Conservation (phyloP, 2,113 vertebrate genomes). For the Rynchops niger region DNA sequence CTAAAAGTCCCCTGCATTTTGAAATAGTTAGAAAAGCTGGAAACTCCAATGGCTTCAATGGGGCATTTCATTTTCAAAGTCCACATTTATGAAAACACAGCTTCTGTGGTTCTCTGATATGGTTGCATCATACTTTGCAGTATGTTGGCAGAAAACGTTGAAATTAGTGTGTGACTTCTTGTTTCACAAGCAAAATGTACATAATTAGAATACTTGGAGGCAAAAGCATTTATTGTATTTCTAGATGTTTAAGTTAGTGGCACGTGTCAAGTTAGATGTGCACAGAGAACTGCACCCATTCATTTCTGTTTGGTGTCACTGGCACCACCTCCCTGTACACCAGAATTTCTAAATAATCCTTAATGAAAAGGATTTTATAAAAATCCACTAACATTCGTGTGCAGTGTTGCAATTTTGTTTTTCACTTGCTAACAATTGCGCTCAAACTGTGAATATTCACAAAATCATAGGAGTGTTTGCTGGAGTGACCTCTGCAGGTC, state of each 20-base stretch:
- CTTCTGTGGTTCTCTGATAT: constrained; percentile 6
- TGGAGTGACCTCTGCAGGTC: not conserved
- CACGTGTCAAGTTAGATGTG: not conserved
- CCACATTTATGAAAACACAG: not conserved
- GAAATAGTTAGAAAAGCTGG: not conserved
- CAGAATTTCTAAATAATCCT: not conserved
- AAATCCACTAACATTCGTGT: not conserved
- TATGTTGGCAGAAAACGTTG: not conserved
- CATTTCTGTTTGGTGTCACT: not conserved
- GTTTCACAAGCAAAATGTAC: not conserved
- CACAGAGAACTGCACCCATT: not conserved
- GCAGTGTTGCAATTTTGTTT: not conserved
- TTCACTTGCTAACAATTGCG: not conserved
- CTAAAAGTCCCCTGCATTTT: not conserved
- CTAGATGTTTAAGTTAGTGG: not conserved
- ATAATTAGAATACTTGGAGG: not conserved
- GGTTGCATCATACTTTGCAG: not conserved
- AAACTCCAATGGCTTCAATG: not conserved
- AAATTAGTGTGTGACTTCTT: not conserved
- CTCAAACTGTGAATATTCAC: not conserved
- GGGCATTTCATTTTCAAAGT: constrained; percentile 6
- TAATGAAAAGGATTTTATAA: not conserved
- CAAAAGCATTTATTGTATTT: not conserved
- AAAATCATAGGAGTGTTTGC: not conserved
- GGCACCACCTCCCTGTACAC: not conserved